Conservation (phyloP, 2,113 vertebrate species). For the Pterocles gutturalis region DNA sequence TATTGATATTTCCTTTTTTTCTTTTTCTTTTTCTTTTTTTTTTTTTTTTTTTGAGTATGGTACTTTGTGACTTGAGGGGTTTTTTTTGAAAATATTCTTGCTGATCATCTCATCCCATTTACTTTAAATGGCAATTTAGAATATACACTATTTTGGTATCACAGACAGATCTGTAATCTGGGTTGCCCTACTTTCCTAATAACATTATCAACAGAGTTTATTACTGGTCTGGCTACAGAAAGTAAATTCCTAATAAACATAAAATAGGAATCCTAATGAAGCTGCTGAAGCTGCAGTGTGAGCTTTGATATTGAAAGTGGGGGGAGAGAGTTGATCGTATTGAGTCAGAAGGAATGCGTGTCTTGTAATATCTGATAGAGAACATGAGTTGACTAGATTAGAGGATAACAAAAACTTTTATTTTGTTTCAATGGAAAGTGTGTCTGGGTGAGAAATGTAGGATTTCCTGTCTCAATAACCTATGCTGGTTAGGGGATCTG, state of each 20-base stretch:
- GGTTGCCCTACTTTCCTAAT: background rate
- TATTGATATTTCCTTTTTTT: background rate
- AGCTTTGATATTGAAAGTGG: background rate
- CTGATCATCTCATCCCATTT: background rate
- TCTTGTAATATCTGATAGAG: background rate
- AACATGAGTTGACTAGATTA: background rate
- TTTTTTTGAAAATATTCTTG: background rate
- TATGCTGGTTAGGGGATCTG: background rate
- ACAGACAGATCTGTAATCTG: conserved; percentile 13
- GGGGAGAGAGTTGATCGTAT: background rate
- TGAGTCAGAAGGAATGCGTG: background rate
- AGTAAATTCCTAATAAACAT: conserved; percentile 37
- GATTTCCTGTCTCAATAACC: conserved; percentile 31
- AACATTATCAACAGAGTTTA: conserved; percentile 14
- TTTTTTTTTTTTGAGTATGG: background rate
- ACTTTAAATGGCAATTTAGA: background rate
- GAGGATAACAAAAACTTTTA: background rate
- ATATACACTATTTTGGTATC: background rate
- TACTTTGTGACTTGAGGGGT: background rate
- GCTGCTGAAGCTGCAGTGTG: background rate
- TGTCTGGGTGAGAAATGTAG: background rate
- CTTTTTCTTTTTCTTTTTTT: too few relatives aligned
- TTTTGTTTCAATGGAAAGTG: conserved; percentile 4
- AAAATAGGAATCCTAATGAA: conserved; percentile 29
- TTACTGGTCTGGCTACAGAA: conserved; percentile 22